Conservation (phyloP, 2,797 vertebrate genomes). For the Sebastes vulpes region DNA sequence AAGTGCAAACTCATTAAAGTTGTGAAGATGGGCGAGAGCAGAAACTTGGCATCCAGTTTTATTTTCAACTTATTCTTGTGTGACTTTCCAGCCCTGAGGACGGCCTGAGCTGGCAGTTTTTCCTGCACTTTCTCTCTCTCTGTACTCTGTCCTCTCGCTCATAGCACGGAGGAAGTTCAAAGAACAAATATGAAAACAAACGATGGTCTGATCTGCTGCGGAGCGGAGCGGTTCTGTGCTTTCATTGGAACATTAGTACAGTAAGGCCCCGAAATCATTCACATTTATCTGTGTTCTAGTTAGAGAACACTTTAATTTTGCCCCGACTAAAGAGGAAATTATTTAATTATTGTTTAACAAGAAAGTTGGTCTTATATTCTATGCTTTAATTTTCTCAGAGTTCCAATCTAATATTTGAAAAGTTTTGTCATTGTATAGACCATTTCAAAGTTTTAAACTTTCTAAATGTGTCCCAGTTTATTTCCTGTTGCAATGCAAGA, state of each 20-base stretch:
- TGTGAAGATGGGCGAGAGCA: constrained; percentile 6
- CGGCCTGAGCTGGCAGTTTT: constrained; percentile 25
- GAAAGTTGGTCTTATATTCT: not conserved
- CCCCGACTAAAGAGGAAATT: not conserved
- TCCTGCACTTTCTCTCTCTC: constrained; percentile 2
- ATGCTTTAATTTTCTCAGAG: not conserved
- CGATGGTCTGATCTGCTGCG: constrained; percentile 6
- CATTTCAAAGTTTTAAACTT: too few relatives aligned
- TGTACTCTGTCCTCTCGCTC: constrained; percentile 3
- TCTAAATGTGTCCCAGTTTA: too few relatives aligned
- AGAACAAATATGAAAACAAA: constrained; percentile 35
- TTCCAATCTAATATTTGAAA: too few relatives aligned
- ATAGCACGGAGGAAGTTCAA: constrained; percentile 40
- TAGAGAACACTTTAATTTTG: not conserved
- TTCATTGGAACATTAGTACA: not conserved
- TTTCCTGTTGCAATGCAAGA: too few relatives aligned
- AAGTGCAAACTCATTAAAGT: constrained; percentile 45
- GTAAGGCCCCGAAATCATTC: not conserved
- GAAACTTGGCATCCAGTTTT: constrained; percentile 26
- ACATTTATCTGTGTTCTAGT: not conserved
- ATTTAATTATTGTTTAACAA: not conserved
- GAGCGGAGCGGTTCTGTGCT: not conserved
- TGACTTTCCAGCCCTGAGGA: constrained; percentile 34
- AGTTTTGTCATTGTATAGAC: too few relatives aligned
- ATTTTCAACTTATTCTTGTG: constrained; percentile 19